Conservation (phyloP, 2,888 invertebrate species). For the Cerastis leucographa region DNA sequence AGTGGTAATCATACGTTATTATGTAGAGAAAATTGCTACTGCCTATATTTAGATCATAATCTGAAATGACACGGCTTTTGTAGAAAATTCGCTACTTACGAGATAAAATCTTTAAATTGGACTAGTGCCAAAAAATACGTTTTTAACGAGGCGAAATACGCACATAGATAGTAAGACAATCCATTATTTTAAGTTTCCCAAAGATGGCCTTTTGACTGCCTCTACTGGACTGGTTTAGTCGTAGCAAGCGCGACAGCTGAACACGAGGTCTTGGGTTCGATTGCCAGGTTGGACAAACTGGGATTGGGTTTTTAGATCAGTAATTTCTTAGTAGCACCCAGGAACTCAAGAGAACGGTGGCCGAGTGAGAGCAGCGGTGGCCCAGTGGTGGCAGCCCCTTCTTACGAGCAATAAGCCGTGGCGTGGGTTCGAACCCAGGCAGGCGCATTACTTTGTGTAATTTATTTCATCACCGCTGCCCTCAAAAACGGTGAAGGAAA, state of each 20-base stretch:
- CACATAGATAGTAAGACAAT: neutral
- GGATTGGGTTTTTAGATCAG: neutral
- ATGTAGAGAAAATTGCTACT: conserved; percentile 23
- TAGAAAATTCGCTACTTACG: conserved; percentile 2
- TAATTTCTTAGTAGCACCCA: neutral
- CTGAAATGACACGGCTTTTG: conserved; percentile 24
- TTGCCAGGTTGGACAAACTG: neutral
- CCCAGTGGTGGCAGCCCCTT: too few relatives aligned
- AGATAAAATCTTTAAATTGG: conserved; percentile 30
- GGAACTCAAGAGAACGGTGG: too few relatives aligned
- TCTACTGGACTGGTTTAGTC: neutral
- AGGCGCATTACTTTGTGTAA: too few relatives aligned
- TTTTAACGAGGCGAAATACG: neutral
- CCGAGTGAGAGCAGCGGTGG: too few relatives aligned
- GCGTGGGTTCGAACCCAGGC: too few relatives aligned
- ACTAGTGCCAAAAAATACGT: conserved; percentile 17
- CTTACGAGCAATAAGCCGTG: too few relatives aligned
- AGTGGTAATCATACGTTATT: conserved; percentile 19
- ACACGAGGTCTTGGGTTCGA: neutral
- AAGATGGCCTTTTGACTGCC: neutral
- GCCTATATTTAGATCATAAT: conserved; percentile 23
- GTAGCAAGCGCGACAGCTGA: neutral
- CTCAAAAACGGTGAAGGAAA: too few relatives aligned
- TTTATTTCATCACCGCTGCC: too few relatives aligned
- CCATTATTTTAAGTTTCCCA: neutral